Evolutionary conservation across 2,113 vertebrate species (phyloP).

Genomic region (Callipepla californica): DNA sequence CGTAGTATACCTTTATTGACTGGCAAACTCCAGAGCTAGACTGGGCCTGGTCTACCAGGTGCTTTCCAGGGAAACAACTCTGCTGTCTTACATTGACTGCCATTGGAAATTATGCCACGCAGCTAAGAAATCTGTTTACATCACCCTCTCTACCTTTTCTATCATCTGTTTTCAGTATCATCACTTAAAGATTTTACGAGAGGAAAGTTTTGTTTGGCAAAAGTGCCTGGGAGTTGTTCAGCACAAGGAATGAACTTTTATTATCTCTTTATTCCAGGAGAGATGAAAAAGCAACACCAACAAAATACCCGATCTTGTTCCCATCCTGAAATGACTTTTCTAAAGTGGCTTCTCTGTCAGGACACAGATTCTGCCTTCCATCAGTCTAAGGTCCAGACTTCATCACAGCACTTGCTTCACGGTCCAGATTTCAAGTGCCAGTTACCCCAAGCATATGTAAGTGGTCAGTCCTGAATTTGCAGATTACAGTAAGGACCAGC

Average conservation of each 20-base stretch:
- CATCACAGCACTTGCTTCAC: not conserved
- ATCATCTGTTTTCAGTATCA: not conserved
- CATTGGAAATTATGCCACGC: not conserved
- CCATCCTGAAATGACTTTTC: not conserved
- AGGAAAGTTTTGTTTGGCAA: not conserved
- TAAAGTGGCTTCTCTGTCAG: not conserved
- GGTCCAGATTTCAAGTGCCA: not conserved
- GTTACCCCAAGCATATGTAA: not conserved
- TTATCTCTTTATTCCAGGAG: not conserved
- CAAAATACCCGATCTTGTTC: not conserved
- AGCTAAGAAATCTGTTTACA: not conserved
- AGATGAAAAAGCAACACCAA: not conserved
- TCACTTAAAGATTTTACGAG: not conserved
- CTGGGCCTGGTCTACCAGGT: not conserved
- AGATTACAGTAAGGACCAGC: not conserved
- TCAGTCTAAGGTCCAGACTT: not conserved
- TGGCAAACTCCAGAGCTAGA: not conserved
- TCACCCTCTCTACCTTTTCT: not conserved
- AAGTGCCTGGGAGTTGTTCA: not conserved
- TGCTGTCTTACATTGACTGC: not conserved
- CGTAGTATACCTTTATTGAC: rapidly evolving
- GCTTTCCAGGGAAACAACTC: not conserved
- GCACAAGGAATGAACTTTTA: not conserved
- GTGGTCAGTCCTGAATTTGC: not conserved
- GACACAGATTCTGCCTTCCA: not conserved